These are phyloP conservation scores for Drosophila bocqueti DNA, from an alignment of 1,140 invertebrate genomes.

Conservation along the genomic window DNA sequence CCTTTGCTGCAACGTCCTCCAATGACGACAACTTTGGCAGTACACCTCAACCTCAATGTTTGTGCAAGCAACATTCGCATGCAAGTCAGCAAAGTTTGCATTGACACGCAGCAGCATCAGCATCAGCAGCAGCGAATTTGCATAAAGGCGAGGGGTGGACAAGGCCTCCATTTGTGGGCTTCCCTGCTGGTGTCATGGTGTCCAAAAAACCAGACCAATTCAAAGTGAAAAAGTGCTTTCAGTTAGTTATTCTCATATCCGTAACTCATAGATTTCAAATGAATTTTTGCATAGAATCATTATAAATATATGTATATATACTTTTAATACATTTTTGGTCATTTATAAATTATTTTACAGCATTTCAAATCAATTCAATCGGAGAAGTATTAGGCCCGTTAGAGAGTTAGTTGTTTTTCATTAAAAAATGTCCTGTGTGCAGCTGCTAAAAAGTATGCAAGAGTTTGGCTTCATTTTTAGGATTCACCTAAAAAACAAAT, in stretches of 20 bases:
- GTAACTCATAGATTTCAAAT: background rate
- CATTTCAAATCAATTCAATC: background rate
- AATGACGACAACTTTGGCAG: constrained; percentile 76
- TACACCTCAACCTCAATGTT: constrained; percentile 82
- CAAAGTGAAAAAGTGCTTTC: constrained; percentile 54
- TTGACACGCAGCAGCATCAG: constrained; percentile 79
- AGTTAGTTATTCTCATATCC: background rate
- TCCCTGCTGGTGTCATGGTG: constrained; percentile 77
- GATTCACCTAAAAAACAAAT: background rate
- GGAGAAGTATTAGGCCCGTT: fast-evolving
- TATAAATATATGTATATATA: background rate
- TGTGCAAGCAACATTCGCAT: constrained; percentile 83
- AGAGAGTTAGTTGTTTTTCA: background rate
- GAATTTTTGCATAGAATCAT: too few relatives aligned
- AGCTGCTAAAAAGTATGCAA: background rate
- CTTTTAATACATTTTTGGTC: too few relatives aligned
- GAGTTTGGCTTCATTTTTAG: background rate
- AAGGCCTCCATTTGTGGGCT: constrained; percentile 18
- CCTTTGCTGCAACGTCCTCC: constrained; percentile 36
- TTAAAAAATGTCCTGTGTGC: background rate
- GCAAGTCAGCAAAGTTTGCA: constrained; percentile 84
- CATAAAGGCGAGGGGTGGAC: constrained; percentile 65
- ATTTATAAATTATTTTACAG: too few relatives aligned
- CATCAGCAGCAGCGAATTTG: constrained; percentile 65
- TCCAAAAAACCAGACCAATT: constrained; percentile 75